Evolutionary conservation across 2,797 vertebrate genomes (phyloP), one percentile per base, ranked within the genome.

Genomic region (Bradypodion pumilum): DNA sequence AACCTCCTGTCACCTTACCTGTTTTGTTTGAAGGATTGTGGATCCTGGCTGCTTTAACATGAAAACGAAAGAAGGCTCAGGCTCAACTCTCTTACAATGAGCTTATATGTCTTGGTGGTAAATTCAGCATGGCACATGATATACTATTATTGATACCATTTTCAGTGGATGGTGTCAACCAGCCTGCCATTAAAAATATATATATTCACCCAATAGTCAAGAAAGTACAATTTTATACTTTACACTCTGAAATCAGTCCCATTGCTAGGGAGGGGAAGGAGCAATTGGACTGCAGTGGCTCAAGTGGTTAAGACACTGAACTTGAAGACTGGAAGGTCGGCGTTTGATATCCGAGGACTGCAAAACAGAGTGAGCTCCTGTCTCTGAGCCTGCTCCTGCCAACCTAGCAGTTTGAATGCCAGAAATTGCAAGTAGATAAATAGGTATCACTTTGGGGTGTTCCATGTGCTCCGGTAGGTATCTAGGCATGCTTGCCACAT

Each of bases 1-100:
- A 95, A 92, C 93, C 94, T 94, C 94, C 89, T 96, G 96, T 95
- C 90, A 94, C 92, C 95, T 96, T 97, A 96, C 96, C 95, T 94
- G 91, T 95, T 96, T 96, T 95, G 94, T 96, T 96, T 93, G 95
- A 94, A 91, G 94, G 95, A 94, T 93, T 90, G 62, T 91, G 81
- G 93, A 94, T 95, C 94, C 91, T 84, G 70, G 91, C 92, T 95
- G 92, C 93, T 92, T 70, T 94, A 91, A 91, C 89, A 37, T 92
- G 93, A 94, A 95, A 95, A 95, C 89, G 92, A 95, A 92, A 91
- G 87, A 86, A 63, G 89, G 91, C 91, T 82, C 93, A 94, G 90
- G 94, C 94, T 94, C 95, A 93, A 93, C 92, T 95, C 91, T 94
- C 91, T 93, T 93, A 90, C 92, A 95, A 87, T 80, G 74, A 94